Percentiles rank a stretch among this genome's conserved stretches.
Evolutionary conservation across 2,888 invertebrate species (phyloP).

Genomic region (Cyaniris semiargus): DNA sequence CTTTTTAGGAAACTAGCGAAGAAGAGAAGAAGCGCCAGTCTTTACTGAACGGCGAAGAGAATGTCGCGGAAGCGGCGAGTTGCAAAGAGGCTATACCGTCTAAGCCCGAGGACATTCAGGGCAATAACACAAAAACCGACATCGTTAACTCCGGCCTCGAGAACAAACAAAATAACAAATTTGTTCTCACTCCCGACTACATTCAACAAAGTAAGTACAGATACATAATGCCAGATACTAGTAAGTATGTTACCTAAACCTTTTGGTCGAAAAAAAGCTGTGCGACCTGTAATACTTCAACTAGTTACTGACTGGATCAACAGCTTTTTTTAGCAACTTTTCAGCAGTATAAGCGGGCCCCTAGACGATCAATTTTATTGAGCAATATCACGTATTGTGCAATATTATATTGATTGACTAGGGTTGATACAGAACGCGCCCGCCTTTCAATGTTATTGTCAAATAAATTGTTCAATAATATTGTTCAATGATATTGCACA

Average conservation of each 20-base stretch:
- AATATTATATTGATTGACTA: too few species aligned
- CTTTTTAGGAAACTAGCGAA: constrained; percentile 67
- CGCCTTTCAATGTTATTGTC: too few species aligned
- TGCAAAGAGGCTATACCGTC: constrained; percentile 66
- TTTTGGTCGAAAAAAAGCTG: neutral
- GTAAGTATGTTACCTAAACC: neutral
- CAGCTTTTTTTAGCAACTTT: neutral
- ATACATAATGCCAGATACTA: constrained; percentile 11
- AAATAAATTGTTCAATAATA: too few species aligned
- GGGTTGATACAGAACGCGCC: too few species aligned
- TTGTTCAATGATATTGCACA: too few species aligned
- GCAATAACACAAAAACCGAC: constrained; percentile 68
- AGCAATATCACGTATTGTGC: too few species aligned
- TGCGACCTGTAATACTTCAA: neutral
- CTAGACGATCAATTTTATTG: too few species aligned
- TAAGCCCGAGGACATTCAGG: constrained; percentile 65
- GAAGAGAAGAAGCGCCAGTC: constrained; percentile 63
- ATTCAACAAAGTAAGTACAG: constrained; percentile 93
- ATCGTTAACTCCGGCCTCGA: constrained; percentile 61
- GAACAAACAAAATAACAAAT: constrained; percentile 76
- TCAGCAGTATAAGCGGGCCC: too few species aligned
- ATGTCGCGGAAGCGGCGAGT: constrained; percentile 64
- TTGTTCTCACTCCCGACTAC: constrained; percentile 94
- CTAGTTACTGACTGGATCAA: neutral
- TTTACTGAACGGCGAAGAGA: constrained; percentile 71